These are phyloP conservation scores for Lasioglossum morio DNA, from an alignment of 2,888 invertebrate genomes.

Conservation along the genomic window DNA sequence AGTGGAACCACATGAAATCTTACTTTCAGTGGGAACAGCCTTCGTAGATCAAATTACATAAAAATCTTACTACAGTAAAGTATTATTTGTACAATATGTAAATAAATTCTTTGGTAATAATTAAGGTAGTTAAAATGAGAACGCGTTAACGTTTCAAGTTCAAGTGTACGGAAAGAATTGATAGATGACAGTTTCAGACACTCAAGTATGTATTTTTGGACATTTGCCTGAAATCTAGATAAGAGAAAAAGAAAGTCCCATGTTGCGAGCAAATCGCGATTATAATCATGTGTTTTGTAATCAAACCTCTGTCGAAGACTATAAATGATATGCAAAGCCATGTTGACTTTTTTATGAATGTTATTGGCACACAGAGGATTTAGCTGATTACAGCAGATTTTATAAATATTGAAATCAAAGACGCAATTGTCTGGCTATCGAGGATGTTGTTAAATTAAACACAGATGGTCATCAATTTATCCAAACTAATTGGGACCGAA, in stretches of 20 bases:
- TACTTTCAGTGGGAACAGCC: too few relatives aligned
- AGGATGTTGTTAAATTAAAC: background rate
- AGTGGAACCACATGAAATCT: too few relatives aligned
- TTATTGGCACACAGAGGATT: background rate
- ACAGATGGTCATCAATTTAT: background rate
- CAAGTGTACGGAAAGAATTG: background rate
- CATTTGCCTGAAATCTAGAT: slow-evolving; percentile 11
- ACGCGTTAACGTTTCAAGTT: background rate
- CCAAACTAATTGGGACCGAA: too few relatives aligned
- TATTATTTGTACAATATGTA: too few relatives aligned
- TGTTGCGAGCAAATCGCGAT: background rate
- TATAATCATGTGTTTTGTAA: slow-evolving; percentile 12
- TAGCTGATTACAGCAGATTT: background rate
- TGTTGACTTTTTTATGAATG: background rate
- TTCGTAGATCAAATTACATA: too few relatives aligned
- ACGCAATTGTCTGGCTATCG: background rate
- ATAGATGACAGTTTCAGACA: background rate
- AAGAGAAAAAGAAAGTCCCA: background rate
- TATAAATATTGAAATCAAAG: background rate
- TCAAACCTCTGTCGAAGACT: background rate
- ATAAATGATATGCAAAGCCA: too few relatives aligned
- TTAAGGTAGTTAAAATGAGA: background rate
- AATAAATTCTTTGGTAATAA: background rate
- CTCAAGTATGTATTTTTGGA: background rate
- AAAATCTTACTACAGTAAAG: too few relatives aligned